These are phyloP conservation scores for Coboldia fuscipes DNA, from an alignment of 1,140 invertebrate species.

Conservation along the genomic window DNA sequence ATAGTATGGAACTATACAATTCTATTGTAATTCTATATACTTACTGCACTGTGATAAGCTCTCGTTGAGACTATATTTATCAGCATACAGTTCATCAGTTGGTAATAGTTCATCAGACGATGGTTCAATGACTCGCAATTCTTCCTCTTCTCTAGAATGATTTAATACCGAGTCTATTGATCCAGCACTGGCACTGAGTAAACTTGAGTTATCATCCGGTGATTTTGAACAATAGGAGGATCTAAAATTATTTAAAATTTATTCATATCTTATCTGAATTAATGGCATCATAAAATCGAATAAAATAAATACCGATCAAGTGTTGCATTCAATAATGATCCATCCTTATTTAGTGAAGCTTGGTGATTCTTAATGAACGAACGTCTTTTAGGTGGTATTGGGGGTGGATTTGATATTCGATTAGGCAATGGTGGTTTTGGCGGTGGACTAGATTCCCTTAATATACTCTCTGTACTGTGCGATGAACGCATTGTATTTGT, in stretches of 20 bases:
- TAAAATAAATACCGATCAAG: too few relatives aligned
- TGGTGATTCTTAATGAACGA: too few relatives aligned
- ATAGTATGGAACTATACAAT: too few relatives aligned
- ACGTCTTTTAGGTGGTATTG: constrained; percentile 58
- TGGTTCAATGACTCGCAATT: constrained; percentile 24
- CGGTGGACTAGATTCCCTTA: constrained; percentile 37
- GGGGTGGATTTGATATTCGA: constrained; percentile 38
- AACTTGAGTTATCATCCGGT: constrained; percentile 40
- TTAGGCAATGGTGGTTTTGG: constrained; percentile 70
- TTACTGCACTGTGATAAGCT: too few relatives aligned
- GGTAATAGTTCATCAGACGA: neutral
- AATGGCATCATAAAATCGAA: too few relatives aligned
- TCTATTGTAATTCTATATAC: too few relatives aligned
- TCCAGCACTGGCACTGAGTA: constrained; percentile 50
- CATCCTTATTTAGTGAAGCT: too few relatives aligned
- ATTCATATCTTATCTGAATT: too few relatives aligned
- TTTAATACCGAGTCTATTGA: constrained; percentile 68
- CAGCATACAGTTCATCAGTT: too few relatives aligned
- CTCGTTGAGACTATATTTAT: too few relatives aligned
- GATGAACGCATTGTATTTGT: constrained; percentile 35
- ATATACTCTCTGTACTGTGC: constrained; percentile 44
- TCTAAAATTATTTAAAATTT: too few relatives aligned
- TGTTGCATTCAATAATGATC: too few relatives aligned
- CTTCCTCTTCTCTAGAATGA: constrained; percentile 56
- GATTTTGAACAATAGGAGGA: constrained; percentile 38